A percentile compares a stretch with the other conserved stretches of the same genome.
Conservation (phyloP, 1,140 invertebrate species). For the Drosophila paulistorum region DNA sequence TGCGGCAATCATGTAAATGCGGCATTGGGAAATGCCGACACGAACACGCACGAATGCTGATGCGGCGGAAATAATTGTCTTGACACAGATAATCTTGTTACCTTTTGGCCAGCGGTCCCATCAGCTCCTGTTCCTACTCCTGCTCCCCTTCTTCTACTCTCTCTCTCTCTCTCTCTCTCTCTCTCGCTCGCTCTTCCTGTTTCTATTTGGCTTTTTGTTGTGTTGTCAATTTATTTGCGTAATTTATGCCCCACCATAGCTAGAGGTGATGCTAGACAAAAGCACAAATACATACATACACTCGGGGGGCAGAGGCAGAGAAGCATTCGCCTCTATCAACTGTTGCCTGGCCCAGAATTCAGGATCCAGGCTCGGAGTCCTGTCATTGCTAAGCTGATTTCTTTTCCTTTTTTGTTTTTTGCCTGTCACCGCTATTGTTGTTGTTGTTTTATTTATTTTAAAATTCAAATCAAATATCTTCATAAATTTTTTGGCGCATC, state of each 20-base stretch:
- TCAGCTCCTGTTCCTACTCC: background rate
- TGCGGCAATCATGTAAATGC: slow-evolving; percentile 82
- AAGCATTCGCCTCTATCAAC: slow-evolving; percentile 20
- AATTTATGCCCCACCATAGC: slow-evolving; percentile 72
- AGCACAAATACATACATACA: slow-evolving; percentile 30
- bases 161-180: background rate
- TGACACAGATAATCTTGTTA: slow-evolving; percentile 82
- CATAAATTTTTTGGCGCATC: slow-evolving; percentile 66
- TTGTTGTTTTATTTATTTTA: slow-evolving; percentile 36
- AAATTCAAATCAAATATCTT: slow-evolving; percentile 81
- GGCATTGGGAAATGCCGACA: slow-evolving; percentile 58
- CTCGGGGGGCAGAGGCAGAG: slow-evolving; percentile 5
- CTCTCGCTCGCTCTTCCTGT: background rate
- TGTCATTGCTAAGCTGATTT: slow-evolving; percentile 70
- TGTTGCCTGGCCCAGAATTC: background rate
- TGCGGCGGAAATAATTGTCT: slow-evolving; percentile 82
- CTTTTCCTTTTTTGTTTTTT: slow-evolving; percentile 12
- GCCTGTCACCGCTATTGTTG: slow-evolving; percentile 17
- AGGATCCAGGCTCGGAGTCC: background rate
- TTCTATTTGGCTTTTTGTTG: slow-evolving; percentile 27
- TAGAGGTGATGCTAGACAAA: slow-evolving; percentile 48
- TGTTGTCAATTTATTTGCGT: slow-evolving; percentile 80
- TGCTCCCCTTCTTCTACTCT: background rate
- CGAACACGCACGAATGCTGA: slow-evolving; percentile 70
- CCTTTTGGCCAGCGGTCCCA: slow-evolving; percentile 53